Percentiles rank a stretch among this genome's conserved stretches.
Conservation (phyloP, 2,888 invertebrate species). For the Drosophila nr. fundita region DNA sequence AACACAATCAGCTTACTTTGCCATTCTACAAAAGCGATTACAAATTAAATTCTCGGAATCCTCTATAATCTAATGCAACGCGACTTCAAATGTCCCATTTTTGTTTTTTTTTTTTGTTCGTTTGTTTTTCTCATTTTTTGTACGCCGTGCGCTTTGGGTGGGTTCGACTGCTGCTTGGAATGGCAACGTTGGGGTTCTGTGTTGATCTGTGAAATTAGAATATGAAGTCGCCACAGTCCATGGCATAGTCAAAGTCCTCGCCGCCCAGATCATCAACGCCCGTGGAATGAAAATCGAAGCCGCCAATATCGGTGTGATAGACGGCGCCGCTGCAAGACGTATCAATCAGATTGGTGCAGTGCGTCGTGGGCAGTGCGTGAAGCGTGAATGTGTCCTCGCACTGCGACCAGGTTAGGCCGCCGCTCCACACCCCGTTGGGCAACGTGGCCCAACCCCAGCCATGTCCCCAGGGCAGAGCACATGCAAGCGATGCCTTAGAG, state of each 20-base stretch:
- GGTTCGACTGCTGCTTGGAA: slow-evolving; percentile 31
- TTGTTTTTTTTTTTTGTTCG: background rate
- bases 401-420: slow-evolving; percentile 88
- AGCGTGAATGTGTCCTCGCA: slow-evolving; percentile 89
- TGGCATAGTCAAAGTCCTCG: slow-evolving; percentile 89
- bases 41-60: slow-evolving; percentile 30
- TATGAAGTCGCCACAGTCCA: slow-evolving; percentile 90
- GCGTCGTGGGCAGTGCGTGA: slow-evolving; percentile 88
- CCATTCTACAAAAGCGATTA: slow-evolving; percentile 42
- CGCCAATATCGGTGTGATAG: slow-evolving; percentile 88
- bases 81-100: background rate
- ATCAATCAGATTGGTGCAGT: slow-evolving; percentile 88
- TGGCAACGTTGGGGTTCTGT: slow-evolving; percentile 17
- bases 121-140: slow-evolving; percentile 1
- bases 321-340: slow-evolving; percentile 86
- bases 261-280: slow-evolving; percentile 85
- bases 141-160: slow-evolving; percentile 38
- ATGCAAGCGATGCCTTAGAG: slow-evolving; percentile 84
- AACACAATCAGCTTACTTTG: slow-evolving; percentile 28
- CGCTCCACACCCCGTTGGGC: slow-evolving; percentile 89
- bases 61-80: slow-evolving; percentile 14
- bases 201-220: slow-evolving; percentile 85
- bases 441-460: slow-evolving; percentile 91
- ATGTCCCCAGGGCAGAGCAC: slow-evolving; percentile 88
- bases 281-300: slow-evolving; percentile 86